phyloP scores from a whole-genome alignment of 2,888 invertebrate genomes.

The Amiota mariae region DNA sequence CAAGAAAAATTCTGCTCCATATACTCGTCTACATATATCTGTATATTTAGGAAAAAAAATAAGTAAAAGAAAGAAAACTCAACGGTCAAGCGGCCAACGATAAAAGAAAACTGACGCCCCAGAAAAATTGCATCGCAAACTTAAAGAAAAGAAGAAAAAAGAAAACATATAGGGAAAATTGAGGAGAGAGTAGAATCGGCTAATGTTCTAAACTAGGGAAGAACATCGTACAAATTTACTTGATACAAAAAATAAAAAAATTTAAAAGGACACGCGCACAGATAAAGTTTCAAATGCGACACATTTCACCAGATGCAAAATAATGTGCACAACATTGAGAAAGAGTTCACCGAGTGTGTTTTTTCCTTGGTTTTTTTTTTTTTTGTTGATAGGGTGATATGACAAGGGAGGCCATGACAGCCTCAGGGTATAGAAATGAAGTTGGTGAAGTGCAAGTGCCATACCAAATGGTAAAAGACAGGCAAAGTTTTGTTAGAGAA shows the following conservation, averaged over 20 bases:
- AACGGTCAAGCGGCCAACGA: constrained; percentile 45
- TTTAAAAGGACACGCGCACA: constrained; percentile 42
- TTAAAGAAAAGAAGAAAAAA: constrained; percentile 29
- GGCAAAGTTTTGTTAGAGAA: background rate
- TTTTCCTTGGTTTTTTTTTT: background rate
- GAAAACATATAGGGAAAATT: constrained; percentile 22
- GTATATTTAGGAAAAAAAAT: constrained; percentile 9
- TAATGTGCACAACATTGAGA: constrained; percentile 27
- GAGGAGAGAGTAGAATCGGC: constrained; percentile 30
- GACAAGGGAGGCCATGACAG: no score
- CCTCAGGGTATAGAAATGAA: no score
- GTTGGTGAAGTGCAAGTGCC: no score
- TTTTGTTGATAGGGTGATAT: background rate
- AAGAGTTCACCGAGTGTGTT: background rate
- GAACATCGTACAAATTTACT: constrained; percentile 46
- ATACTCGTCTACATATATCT: no score
- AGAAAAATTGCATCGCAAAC: constrained; percentile 32
- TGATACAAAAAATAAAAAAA: constrained; percentile 34
- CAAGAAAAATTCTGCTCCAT: background rate
- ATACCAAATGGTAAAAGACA: background rate
- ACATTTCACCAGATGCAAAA: constrained; percentile 43
- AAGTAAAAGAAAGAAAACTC: constrained; percentile 45
- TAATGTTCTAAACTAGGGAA: constrained; percentile 31
- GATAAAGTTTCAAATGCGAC: constrained; percentile 53
- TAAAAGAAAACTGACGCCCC: constrained; percentile 53